Percentiles rank a stretch among this genome's conserved stretches.
These are phyloP conservation scores for Semnornis frantzii DNA, from an alignment of 2,113 vertebrate genomes.

Conservation along the genomic window DNA sequence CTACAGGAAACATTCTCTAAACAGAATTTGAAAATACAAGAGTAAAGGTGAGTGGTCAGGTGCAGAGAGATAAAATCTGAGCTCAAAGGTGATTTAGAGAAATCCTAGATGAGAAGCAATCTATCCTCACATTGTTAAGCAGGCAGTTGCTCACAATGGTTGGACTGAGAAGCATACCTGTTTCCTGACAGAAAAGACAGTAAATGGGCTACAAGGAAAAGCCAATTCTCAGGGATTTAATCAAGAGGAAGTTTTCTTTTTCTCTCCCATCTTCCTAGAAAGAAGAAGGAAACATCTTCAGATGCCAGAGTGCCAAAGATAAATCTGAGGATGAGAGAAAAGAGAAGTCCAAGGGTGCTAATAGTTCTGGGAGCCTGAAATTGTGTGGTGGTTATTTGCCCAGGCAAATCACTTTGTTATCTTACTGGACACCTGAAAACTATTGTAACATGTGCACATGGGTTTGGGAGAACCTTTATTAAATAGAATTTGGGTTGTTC, in stretches of 20 bases:
- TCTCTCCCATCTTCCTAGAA: not conserved
- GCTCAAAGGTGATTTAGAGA: not conserved
- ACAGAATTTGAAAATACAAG: not conserved
- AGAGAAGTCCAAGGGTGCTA: not conserved
- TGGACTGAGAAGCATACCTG: not conserved
- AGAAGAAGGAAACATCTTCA: not conserved
- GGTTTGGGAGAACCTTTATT: not conserved
- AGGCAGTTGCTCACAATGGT: not conserved
- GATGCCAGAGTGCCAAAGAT: rapidly evolving
- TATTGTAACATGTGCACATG: rapidly evolving
- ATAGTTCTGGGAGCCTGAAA: not conserved
- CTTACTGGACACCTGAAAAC: not conserved
- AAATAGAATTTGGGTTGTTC: not conserved
- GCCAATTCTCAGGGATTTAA: not conserved
- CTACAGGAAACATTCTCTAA: not conserved
- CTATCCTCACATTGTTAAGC: rapidly evolving
- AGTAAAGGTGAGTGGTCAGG: not conserved
- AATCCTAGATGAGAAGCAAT: not conserved
- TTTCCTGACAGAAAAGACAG: not conserved
- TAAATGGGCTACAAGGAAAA: not conserved
- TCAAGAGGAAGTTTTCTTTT: not conserved
- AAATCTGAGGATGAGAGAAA: not conserved
- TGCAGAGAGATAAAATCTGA: not conserved
- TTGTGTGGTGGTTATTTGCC: not conserved
- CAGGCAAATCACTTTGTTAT: not conserved